phyloP scores from a whole-genome alignment of 2,888 invertebrate species.

The Aleiodes testaceus region DNA sequence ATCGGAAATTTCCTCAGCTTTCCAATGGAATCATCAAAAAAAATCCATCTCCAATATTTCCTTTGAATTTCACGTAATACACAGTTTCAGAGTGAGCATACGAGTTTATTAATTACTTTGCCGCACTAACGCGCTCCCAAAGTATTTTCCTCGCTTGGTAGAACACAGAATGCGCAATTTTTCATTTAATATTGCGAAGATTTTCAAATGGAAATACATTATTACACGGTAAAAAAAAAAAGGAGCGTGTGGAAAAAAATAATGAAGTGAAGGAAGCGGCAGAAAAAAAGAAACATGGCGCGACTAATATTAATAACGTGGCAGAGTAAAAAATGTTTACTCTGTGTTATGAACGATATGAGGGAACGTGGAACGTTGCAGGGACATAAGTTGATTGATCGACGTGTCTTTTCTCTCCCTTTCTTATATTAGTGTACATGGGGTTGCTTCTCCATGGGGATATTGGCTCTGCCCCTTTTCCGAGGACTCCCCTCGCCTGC shows the following conservation, averaged over 20 bases:
- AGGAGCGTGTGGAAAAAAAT: conserved; percentile 23
- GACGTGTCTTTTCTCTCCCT: conserved; percentile 66
- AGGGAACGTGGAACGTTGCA: conserved; percentile 65
- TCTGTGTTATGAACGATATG: conserved; percentile 66
- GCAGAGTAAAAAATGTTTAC: conserved; percentile 70
- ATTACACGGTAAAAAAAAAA: conserved; percentile 31
- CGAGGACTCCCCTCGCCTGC: conserved; percentile 50
- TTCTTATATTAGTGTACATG: conserved; percentile 44
- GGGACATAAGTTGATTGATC: conserved; percentile 70
- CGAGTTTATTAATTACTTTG: conserved; percentile 18
- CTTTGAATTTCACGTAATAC: neutral
- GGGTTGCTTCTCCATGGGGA: conserved; percentile 52
- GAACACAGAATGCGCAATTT: neutral
- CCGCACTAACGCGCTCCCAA: conserved; percentile 2
- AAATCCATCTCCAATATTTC: too few species aligned
- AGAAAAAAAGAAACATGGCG: conserved; percentile 45
- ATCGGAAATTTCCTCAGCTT: too few species aligned
- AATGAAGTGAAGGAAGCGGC: conserved; percentile 2
- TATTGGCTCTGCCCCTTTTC: conserved; percentile 59
- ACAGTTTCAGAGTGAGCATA: neutral
- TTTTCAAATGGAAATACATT: too few species aligned
- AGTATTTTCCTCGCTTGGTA: neutral
- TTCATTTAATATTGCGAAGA: too few species aligned
- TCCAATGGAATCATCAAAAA: too few species aligned
- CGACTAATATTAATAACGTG: conserved; percentile 71